Conservation (phyloP, 2,888 invertebrate species). For the Pristionchus entomophagus region DNA sequence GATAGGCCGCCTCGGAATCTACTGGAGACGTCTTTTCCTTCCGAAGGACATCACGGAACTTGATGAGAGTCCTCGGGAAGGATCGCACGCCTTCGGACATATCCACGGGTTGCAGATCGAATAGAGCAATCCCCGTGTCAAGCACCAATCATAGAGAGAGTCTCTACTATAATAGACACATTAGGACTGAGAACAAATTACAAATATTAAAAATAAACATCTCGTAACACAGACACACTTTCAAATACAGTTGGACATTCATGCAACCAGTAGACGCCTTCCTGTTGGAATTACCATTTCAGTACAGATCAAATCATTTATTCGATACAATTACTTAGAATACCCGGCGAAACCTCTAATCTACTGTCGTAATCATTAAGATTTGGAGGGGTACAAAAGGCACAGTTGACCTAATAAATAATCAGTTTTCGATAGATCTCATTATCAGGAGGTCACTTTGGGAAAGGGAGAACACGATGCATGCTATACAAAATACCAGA, state of each 20-base stretch:
- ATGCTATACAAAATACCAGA: not conserved
- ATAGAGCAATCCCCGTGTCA: too few species aligned
- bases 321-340: not conserved
- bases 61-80: not conserved
- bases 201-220: too few species aligned
- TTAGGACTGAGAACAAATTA: too few species aligned
- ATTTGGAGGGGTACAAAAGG: not conserved
- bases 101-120: too few species aligned
- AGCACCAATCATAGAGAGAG: not conserved
- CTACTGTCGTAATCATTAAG: not conserved
- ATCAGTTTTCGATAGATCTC: not conserved
- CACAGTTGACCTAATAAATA: too few species aligned
- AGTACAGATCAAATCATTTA: not conserved
- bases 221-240: too few species aligned
- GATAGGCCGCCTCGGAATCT: not conserved
- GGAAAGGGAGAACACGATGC: not conserved
- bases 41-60: not conserved
- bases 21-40: not conserved
- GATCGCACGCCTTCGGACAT: too few species aligned
- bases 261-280: too few species aligned
- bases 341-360: constrained; percentile 36
- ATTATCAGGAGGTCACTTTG: not conserved
- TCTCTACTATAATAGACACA: too few species aligned
- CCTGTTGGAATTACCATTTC: too few species aligned
- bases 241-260: too few species aligned